Base-by-base conservation (phyloP, 2,113 vertebrate genomes). In the Gopherus evgoodei region DNA sequence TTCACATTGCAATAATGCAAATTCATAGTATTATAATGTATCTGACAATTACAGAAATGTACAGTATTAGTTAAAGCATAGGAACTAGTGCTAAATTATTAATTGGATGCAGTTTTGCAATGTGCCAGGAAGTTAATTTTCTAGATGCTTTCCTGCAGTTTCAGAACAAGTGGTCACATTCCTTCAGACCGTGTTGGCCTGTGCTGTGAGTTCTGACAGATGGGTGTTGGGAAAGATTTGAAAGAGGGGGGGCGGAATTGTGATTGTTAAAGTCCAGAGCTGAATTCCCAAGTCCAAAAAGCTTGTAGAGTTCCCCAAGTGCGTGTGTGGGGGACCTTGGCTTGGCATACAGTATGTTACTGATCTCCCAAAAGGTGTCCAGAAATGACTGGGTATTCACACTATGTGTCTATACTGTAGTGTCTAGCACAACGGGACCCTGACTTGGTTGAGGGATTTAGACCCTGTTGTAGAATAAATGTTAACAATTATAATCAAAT, bases 331-430 rank as follows among this genome's bases (percentile, higher is more conserved):
- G 17, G 65, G 65, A 38, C 22, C 35, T 38, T 72, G 5, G 31
- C 87, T 95, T 84, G 91, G 38, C 83, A 94, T 95, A 83, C 5
- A 87, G 5, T 0, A 0, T 47, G 21, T 52, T 44, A 17, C 7
- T 81, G 12, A 88, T 85, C 38, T 54, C 81, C 81, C 75, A 84
- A 0, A 1, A 52, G 83, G 53, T 31, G 57, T 12, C 53, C 62
- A 92, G 83, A 87, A 91, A 95, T 90, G 84, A 87, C 86, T 90
- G 52, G 50, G 47, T 75, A 90, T 90, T 25, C 92, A 19, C 4
- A 19, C 16, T 31, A 69, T 59, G 11, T 29, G 57, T 22, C 35
- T 38, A 38, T 35, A 72, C 8, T 38, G 35, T 38, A 38, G 13
- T 38, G 17, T 38, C 17, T 10, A 22, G 35, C 16, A 11, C 65